Percentiles rank a stretch among this genome's conserved stretches.
Evolutionary conservation across 2,888 invertebrate genomes (phyloP).

Genomic region (Fragum fragum): DNA sequence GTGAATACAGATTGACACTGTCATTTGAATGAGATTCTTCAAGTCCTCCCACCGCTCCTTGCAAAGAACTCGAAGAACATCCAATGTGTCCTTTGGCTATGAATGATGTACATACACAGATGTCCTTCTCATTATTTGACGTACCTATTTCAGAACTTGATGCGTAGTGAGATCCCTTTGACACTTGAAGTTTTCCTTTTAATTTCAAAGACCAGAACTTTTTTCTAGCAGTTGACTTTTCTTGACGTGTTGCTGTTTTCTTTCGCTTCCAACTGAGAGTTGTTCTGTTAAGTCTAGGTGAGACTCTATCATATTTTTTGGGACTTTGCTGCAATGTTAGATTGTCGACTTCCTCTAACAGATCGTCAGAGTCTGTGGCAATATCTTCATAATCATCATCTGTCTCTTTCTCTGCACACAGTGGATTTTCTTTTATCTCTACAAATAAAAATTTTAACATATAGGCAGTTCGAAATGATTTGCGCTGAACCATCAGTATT

Average conservation of each 20-base stretch:
- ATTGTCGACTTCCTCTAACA: constrained; percentile 30
- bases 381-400: constrained; percentile 65
- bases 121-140: constrained; percentile 35
- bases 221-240: constrained; percentile 59
- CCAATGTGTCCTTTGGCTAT: constrained; percentile 17
- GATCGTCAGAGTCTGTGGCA: constrained; percentile 54
- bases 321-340: neutral
- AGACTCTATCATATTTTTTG: neutral
- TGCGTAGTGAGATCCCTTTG: constrained; percentile 60
- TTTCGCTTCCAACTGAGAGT: constrained; percentile 64
- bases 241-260: constrained; percentile 40
- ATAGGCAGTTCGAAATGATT: too few species aligned
- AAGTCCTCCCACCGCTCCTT: constrained; percentile 29
- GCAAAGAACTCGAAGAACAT: neutral
- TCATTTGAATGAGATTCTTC: neutral
- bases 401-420: constrained; percentile 23
- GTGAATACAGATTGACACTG: constrained; percentile 13
- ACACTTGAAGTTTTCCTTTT: constrained; percentile 71
- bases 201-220: constrained; percentile 80
- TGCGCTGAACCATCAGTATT: too few species aligned
- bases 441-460: constrained; percentile 5
- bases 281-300: constrained; percentile 7
- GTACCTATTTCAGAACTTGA: constrained; percentile 49
- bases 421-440: constrained; percentile 52
- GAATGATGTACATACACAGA: constrained; percentile 91